A percentile compares a stretch with the other conserved stretches of the same genome.
These are phyloP conservation scores for Catocala fraxini DNA, from an alignment of 2,888 invertebrate species.

Conservation along the genomic window DNA sequence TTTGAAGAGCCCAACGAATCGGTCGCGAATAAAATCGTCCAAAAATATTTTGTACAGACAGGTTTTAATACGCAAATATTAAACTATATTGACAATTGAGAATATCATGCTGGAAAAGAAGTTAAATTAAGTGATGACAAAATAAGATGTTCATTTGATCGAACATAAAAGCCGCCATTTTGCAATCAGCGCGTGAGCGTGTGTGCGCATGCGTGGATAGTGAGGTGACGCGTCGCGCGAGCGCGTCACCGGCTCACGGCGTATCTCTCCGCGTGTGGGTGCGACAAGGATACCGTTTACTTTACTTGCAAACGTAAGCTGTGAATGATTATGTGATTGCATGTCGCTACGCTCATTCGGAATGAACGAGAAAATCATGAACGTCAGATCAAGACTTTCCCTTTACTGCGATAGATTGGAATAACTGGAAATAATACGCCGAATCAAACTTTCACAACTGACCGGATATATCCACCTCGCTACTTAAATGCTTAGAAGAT, in stretches of 20 bases:
- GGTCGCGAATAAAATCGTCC: conserved; percentile 3
- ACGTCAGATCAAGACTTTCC: conserved; percentile 42
- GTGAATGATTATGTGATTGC: conserved; percentile 40
- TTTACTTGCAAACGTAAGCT: conserved; percentile 44
- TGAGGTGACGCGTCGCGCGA: conserved; percentile 51
- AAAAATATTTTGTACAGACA: not conserved
- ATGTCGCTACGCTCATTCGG: conserved; percentile 42
- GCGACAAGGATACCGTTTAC: conserved; percentile 62
- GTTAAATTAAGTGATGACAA: conserved; percentile 41
- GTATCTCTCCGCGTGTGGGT: conserved; percentile 53
- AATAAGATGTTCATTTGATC: conserved; percentile 51
- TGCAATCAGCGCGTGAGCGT: conserved; percentile 60
- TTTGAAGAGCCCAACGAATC: conserved; percentile 22
- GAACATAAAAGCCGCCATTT: conserved; percentile 68
- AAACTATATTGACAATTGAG: conserved; percentile 31
- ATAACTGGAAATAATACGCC: conserved; percentile 15
- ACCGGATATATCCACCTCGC: no score
- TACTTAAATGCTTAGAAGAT: no score
- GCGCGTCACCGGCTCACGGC: conserved; percentile 54
- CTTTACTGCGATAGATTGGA: conserved; percentile 17
- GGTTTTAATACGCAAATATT: conserved; percentile 6
- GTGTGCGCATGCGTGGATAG: conserved; percentile 52
- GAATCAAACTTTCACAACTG: conserved; percentile 24
- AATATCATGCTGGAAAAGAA: conserved; percentile 17
- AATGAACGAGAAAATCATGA: conserved; percentile 46